Evolutionary conservation across 2,113 vertebrate species (phyloP).

Genomic region (Plestiodon gilberti): DNA sequence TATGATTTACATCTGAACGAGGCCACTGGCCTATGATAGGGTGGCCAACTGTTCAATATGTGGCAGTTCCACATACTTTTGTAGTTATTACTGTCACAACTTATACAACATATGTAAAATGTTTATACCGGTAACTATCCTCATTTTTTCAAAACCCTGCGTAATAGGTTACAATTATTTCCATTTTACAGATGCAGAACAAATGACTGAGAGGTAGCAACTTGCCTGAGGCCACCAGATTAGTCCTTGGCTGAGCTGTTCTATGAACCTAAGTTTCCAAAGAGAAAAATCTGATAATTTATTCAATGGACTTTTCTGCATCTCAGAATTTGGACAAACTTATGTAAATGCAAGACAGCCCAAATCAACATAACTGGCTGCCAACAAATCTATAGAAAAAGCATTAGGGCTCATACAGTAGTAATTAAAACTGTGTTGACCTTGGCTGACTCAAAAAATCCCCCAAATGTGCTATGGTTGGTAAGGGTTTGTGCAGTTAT

Average conservation of each 20-base stretch:
- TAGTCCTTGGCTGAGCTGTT: background rate
- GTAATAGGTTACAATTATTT: background rate
- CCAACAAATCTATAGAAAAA: background rate
- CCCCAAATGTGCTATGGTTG: fast-evolving
- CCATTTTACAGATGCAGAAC: background rate
- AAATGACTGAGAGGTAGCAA: background rate
- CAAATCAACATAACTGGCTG: background rate
- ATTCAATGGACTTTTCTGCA: background rate
- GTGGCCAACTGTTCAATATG: background rate
- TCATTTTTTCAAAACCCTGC: background rate
- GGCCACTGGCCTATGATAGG: background rate
- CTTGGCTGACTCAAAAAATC: background rate
- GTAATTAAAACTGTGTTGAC: conserved; percentile 30
- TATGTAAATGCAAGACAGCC: background rate
- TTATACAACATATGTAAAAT: background rate
- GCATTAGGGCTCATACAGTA: background rate
- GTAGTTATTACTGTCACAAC: background rate
- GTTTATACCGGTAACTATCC: no score
- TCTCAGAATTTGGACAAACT: background rate
- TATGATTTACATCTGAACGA: no score
- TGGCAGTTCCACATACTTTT: background rate
- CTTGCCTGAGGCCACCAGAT: background rate
- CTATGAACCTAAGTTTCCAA: background rate
- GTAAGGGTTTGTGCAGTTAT: background rate
- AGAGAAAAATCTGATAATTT: background rate